These are phyloP conservation scores for Monomorium pharaonis DNA, from an alignment of 1,140 invertebrate genomes.

Conservation along the genomic window DNA sequence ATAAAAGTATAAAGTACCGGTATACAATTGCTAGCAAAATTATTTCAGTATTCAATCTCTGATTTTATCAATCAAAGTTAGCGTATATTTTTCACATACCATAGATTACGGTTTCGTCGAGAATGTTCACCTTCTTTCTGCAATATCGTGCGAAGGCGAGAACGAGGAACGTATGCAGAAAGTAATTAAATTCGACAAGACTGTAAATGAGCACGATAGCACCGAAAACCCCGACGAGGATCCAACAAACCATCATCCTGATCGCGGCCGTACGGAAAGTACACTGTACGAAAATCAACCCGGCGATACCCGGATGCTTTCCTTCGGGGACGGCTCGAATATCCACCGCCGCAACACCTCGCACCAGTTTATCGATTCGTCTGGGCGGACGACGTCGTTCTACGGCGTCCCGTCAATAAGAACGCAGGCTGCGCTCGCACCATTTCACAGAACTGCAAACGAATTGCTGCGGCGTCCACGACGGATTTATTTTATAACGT, in stretches of 20 bases:
- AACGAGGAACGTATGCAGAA: constrained; percentile 88
- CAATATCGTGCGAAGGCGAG: constrained; percentile 87
- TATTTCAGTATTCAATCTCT: too few species aligned
- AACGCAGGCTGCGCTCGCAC: not conserved
- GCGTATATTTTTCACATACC: constrained; percentile 81
- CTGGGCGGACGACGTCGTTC: constrained; percentile 58
- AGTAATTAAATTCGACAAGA: constrained; percentile 89
- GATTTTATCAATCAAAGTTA: not conserved
- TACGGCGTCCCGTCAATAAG: constrained; percentile 72
- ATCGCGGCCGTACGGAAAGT: not conserved
- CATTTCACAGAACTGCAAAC: constrained; percentile 24
- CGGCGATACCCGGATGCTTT: not conserved
- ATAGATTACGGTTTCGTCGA: constrained; percentile 88
- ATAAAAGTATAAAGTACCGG: too few species aligned
- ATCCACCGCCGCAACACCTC: constrained; percentile 55
- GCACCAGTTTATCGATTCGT: constrained; percentile 77
- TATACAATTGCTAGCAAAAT: too few species aligned
- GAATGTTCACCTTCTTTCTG: constrained; percentile 87
- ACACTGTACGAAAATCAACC: not conserved
- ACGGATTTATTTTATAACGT: constrained; percentile 1
- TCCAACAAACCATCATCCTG: constrained; percentile 82
- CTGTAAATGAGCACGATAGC: constrained; percentile 86
- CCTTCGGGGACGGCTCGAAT: constrained; percentile 44
- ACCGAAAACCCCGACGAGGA: constrained; percentile 82
- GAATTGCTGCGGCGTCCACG: not conserved